Evolutionary conservation across 2,797 vertebrate species (phyloP), one percentile per base, ranked within the genome.

Genomic region (Bufotes viridis): DNA sequence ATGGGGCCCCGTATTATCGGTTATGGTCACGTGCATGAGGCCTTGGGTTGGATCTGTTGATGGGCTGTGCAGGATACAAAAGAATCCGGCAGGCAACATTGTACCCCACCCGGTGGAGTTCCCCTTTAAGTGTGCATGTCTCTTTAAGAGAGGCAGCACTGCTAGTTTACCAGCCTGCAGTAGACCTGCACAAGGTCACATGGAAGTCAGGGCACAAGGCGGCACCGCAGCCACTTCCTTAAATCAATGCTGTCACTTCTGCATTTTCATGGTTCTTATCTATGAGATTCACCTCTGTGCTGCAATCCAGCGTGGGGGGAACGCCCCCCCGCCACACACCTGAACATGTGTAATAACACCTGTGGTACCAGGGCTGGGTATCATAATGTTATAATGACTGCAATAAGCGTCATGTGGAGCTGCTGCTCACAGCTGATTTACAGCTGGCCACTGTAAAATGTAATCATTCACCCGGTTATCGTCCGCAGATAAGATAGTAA

Each of bases 211-310:
- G 13, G 12, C 75, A 22, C 29, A 51, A 42, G n/a, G 9, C 4
- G 10, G 10, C 79, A 53, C 18, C 22, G n/a, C 29, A 55, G 22
- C 51, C 24, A 78, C 87, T 83, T 78, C 72, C 61, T 70, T 81
- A 53, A 42, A 63, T 78, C 22, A 14, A 26, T 15, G 63, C n/a
- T 55, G 79, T 42, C 34, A 78, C 81, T 87, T 87, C 87, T 87
- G 72, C 87, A 78, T 83, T 87, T 81, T 26, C 8, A n/a, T 11
- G 4, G 0, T 2, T 9, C 55, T 69, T 82, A 87, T 75, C 72
- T 78, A 7, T 24, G 14, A 18, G 53, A 24, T 34, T 26, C 74
- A 12, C 49, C 75, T 63, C 34, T 78, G 34, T 85, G 24, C 29
- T 4, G 29, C 20, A 18, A 18, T 20, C 61, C 61, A 9, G 20